A percentile compares a stretch with the other conserved stretches of the same genome.
Evolutionary conservation across 2,113 vertebrate species (phyloP).

Genomic region (Cephalopterus ornatus): DNA sequence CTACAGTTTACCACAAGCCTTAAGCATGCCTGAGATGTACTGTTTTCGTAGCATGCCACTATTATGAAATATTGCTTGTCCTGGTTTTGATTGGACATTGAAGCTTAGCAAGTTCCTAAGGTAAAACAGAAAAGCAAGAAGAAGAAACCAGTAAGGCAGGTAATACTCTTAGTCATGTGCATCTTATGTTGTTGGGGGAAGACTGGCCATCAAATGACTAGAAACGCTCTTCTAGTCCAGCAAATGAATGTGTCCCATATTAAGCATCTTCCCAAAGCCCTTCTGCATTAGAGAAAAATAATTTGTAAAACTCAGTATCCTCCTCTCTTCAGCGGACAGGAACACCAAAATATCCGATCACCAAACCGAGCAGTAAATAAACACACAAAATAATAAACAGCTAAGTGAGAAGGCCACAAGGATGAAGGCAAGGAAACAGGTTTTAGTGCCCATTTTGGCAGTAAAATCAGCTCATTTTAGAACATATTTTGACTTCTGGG

Average conservation of each 20-base stretch:
- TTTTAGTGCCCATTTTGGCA: neutral
- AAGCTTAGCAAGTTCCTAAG: neutral
- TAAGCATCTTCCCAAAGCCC: neutral
- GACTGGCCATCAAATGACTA: neutral
- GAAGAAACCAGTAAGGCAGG: conserved; percentile 12
- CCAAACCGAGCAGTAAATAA: neutral
- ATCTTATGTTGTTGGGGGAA: neutral
- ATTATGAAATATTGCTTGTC: neutral
- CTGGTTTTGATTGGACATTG: neutral
- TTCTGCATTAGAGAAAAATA: neutral
- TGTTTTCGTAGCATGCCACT: neutral
- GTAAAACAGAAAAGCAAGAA: neutral
- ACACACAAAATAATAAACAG: neutral
- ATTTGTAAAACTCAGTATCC: neutral
- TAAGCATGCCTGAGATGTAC: neutral
- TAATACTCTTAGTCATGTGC: neutral
- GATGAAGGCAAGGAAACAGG: neutral
- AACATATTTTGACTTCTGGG: neutral
- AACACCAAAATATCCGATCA: neutral
- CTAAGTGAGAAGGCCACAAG: neutral
- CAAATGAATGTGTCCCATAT: neutral
- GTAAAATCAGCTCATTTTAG: neutral
- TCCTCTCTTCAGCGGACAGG: neutral
- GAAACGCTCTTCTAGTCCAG: neutral
- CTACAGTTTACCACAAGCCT: neutral